A percentile compares a stretch with the other conserved stretches of the same genome.
These are phyloP conservation scores for Panagrolaimus sp. DNA, from an alignment of 1,140 invertebrate species.

Conservation along the genomic window DNA sequence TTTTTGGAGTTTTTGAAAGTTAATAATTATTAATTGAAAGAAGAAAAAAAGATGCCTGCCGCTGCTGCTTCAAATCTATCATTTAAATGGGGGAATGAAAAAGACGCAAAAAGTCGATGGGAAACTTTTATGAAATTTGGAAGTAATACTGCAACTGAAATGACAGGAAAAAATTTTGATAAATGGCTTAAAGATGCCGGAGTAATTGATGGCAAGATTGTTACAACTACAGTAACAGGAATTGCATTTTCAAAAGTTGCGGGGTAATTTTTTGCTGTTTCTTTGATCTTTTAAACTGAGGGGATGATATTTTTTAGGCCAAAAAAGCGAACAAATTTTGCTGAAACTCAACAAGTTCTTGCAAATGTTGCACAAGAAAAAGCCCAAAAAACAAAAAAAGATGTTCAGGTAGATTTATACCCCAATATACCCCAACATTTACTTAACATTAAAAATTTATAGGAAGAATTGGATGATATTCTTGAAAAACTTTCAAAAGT, in stretches of 20 bases:
- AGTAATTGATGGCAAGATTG: slow-evolving; percentile 81
- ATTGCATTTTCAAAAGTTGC: slow-evolving; percentile 59
- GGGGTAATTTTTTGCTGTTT: slow-evolving; percentile 37
- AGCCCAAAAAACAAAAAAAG: slow-evolving; percentile 44
- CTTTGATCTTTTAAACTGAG: slow-evolving; percentile 11
- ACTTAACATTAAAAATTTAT: slow-evolving; percentile 28
- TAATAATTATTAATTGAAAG: too few species aligned
- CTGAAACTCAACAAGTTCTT: slow-evolving; percentile 56
- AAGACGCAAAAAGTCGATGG: slow-evolving; percentile 62
- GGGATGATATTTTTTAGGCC: slow-evolving; percentile 34
- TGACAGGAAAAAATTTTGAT: slow-evolving; percentile 79
- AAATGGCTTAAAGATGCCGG: slow-evolving; percentile 89
- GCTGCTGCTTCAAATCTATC: slow-evolving; percentile 21
- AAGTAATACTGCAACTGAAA: slow-evolving; percentile 77
- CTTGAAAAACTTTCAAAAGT: slow-evolving; percentile 51
- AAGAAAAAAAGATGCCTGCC: not conserved
- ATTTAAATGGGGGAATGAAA: slow-evolving; percentile 42
- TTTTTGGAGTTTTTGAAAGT: too few species aligned
- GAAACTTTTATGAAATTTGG: slow-evolving; percentile 78
- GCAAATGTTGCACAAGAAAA: slow-evolving; percentile 51
- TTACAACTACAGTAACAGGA: slow-evolving; percentile 69
- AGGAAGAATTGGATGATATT: slow-evolving; percentile 56
- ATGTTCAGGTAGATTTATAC: slow-evolving; percentile 44
- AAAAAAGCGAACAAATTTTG: slow-evolving; percentile 58
- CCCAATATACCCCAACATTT: not conserved